A percentile compares a stretch with the other conserved stretches of the same genome.
phyloP scores from a whole-genome alignment of 2,113 vertebrate species.

The Thymallus thymallus region DNA sequence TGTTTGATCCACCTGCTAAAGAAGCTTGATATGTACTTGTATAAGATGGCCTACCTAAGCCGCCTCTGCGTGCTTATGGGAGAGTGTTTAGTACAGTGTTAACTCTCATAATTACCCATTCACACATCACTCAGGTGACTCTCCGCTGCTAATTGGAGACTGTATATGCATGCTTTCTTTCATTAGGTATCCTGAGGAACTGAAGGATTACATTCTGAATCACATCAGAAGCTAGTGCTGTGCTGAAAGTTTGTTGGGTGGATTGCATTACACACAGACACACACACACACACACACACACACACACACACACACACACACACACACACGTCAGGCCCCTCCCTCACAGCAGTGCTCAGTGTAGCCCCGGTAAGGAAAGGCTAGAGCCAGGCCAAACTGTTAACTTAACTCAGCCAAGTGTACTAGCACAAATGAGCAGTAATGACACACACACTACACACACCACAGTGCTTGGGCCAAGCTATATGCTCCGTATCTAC shows the following conservation, averaged over 20 bases:
- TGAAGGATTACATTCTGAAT: slow-evolving; percentile 14
- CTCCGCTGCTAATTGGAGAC: slow-evolving; percentile 61
- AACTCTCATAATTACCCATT: slow-evolving; percentile 35
- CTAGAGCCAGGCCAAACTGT: slow-evolving; percentile 55
- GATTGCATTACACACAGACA: background rate
- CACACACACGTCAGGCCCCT: background rate
- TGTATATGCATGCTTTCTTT: slow-evolving; percentile 57
- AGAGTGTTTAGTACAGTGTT: background rate
- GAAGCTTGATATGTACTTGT: background rate
- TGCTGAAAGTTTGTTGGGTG: too few relatives aligned
- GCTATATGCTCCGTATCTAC: too few relatives aligned
- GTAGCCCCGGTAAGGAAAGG: too few relatives aligned
- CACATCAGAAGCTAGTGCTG: background rate
- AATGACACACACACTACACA: too few relatives aligned
- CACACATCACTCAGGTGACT: slow-evolving; percentile 47
- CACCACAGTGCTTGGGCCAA: slow-evolving; percentile 5
- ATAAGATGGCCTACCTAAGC: slow-evolving; percentile 15
- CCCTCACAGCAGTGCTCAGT: background rate
- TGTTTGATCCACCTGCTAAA: background rate
- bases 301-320: too few relatives aligned
- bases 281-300: too few relatives aligned
- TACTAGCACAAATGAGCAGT: slow-evolving; percentile 60
- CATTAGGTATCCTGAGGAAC: slow-evolving; percentile 59
- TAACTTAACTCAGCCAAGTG: slow-evolving; percentile 67
- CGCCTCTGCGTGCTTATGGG: background rate